A percentile compares a stretch with the other conserved stretches of the same genome.
These are phyloP conservation scores for Phrixothrix hirtus DNA, from an alignment of 2,888 invertebrate genomes.

Conservation along the genomic window DNA sequence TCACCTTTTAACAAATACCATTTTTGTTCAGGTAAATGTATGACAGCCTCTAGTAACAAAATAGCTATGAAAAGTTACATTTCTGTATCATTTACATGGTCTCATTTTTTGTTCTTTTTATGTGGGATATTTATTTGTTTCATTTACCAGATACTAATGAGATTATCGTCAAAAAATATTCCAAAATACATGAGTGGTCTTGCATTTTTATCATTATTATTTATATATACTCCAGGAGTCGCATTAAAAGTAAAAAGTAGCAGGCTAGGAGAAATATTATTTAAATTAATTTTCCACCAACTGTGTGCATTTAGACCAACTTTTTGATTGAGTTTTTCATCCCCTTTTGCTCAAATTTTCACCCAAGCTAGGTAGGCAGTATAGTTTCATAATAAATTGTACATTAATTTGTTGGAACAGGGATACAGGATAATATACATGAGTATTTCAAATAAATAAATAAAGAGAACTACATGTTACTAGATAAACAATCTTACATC, in stretches of 20 bases:
- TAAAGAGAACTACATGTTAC: no score
- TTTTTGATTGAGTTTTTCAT: constrained; percentile 1
- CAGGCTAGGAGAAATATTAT: neutral
- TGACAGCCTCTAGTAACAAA: no score
- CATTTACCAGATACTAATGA: neutral
- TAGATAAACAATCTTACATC: no score
- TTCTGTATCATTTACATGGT: neutral
- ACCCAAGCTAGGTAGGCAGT: no score
- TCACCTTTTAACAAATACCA: neutral
- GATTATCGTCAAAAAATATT: neutral
- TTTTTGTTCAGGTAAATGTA: constrained; percentile 1
- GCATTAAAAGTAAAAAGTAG: neutral
- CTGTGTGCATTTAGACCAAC: no score
- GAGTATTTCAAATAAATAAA: no score
- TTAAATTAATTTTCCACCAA: no score
- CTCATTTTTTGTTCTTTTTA: neutral
- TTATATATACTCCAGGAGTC: neutral
- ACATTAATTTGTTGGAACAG: no score
- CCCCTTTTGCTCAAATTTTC: no score
- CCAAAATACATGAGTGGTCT: neutral
- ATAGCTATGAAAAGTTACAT: neutral
- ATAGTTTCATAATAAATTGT: no score
- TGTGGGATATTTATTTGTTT: neutral
- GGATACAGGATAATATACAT: no score
- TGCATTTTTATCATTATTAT: neutral